These are phyloP conservation scores for Orthonyx spaldingii DNA, from an alignment of 2,113 vertebrate species.

Conservation along the genomic window DNA sequence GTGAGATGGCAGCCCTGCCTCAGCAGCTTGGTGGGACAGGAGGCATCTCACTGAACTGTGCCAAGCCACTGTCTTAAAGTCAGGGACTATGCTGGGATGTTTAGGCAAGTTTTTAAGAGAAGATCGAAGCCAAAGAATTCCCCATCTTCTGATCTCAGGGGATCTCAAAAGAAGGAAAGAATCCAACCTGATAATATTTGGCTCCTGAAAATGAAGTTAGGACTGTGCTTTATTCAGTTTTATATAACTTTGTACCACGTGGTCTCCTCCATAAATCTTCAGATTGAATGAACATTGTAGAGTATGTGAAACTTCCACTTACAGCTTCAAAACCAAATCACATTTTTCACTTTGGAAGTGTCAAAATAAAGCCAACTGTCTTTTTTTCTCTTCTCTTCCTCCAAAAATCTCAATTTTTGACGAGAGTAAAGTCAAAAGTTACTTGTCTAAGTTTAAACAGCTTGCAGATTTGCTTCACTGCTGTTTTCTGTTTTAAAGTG, in stretches of 20 bases:
- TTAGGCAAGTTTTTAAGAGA: not conserved
- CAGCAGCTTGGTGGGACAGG: not conserved
- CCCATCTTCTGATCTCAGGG: not conserved
- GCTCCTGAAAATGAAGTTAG: not conserved
- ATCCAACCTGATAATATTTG: not conserved
- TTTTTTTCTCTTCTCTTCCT: not conserved
- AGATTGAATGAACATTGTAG: not conserved
- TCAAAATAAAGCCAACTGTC: not conserved
- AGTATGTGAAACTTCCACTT: not conserved
- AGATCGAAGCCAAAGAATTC: not conserved
- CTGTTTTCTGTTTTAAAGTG: not conserved
- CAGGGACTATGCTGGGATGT: not conserved
- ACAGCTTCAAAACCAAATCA: not conserved
- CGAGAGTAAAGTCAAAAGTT: not conserved
- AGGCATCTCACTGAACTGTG: not conserved
- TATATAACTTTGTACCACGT: not conserved
- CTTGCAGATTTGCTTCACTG: not conserved
- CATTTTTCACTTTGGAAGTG: not conserved
- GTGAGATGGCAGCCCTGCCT: not conserved
- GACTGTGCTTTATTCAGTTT: not conserved
- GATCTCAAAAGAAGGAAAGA: not conserved
- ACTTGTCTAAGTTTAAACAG: not conserved
- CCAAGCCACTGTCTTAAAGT: not conserved
- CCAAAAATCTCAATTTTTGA: not conserved
- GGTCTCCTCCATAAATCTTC: not conserved